A percentile compares a stretch with the other conserved stretches of the same genome.
Evolutionary conservation across 2,797 vertebrate species (phyloP).

Genomic region (Allobates femoralis): DNA sequence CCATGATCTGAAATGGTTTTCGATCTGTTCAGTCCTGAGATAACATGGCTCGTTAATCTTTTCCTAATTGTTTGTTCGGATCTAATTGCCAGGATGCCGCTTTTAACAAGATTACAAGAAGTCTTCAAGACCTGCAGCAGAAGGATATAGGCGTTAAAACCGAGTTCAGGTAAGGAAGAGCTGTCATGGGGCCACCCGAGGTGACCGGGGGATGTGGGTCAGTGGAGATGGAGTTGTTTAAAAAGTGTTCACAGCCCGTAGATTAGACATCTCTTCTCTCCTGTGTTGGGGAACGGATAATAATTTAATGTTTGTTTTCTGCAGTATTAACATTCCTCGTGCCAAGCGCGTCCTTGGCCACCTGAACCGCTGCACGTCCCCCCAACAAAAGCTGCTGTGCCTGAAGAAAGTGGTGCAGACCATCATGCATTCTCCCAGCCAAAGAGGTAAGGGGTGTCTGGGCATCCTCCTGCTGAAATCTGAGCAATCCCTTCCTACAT

Average conservation of each 20-base stretch:
- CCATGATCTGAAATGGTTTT: too few relatives aligned
- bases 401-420: conserved; percentile 85
- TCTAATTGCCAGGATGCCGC: conserved; percentile 85
- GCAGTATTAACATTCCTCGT: conserved; percentile 90
- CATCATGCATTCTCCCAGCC: conserved; percentile 86
- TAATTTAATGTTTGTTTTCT: background rate
- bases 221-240: too few relatives aligned
- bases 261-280: background rate
- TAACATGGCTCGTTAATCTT: too few relatives aligned
- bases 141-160: conserved; percentile 93
- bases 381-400: conserved; percentile 93
- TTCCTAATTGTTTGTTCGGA: conserved; percentile 1
- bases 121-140: conserved; percentile 95
- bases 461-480: too few relatives aligned
- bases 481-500: too few relatives aligned
- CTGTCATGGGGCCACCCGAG: background rate
- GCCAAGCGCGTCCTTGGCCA: conserved; percentile 91
- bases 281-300: background rate
- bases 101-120: conserved; percentile 95
- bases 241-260: background rate
- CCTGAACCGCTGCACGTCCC: conserved; percentile 90
- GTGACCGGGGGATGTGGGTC: background rate
- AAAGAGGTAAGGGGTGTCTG: conserved; percentile 79
- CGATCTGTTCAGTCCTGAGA: background rate
- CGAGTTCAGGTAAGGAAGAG: conserved; percentile 86